Evolutionary conservation across 2,113 vertebrate species (phyloP).

Genomic region (Oryzias melastigma): DNA sequence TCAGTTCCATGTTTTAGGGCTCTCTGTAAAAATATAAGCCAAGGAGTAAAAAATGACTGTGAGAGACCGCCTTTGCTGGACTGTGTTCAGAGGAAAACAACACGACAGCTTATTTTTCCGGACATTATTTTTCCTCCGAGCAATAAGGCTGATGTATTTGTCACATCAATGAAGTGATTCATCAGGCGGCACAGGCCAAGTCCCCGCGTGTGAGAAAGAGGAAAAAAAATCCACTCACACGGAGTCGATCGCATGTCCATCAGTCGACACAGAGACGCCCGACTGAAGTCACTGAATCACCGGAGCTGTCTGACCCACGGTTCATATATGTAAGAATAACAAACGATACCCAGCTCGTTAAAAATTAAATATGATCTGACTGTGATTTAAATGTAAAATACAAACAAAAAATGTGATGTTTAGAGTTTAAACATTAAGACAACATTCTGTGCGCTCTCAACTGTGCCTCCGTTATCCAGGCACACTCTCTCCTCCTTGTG

Average conservation of each 20-base stretch:
- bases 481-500: constrained; percentile 65
- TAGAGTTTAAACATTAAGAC: too few species aligned
- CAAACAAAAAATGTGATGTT: too few species aligned
- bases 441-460: not conserved
- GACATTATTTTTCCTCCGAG: constrained; percentile 34
- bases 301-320: too few species aligned
- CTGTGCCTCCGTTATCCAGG: constrained; percentile 8
- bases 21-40: too few species aligned
- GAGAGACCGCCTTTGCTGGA: not conserved
- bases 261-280: constrained; percentile 9
- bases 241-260: constrained; percentile 44
- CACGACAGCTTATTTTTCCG: constrained; percentile 3
- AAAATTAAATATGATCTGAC: too few species aligned
- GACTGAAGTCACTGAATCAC: not conserved
- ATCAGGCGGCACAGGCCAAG: constrained; percentile 32
- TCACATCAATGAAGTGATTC: constrained; percentile 45
- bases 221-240: constrained; percentile 35
- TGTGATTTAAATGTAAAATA: too few species aligned
- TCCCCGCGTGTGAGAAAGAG: constrained; percentile 30
- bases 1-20: not conserved
- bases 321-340: too few species aligned
- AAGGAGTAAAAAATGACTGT: constrained; percentile 1
- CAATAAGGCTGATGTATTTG: constrained; percentile 31
- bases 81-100: not conserved
- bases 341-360: too few species aligned